phyloP scores from a whole-genome alignment of 2,888 invertebrate genomes.

The Melieria picta region DNA sequence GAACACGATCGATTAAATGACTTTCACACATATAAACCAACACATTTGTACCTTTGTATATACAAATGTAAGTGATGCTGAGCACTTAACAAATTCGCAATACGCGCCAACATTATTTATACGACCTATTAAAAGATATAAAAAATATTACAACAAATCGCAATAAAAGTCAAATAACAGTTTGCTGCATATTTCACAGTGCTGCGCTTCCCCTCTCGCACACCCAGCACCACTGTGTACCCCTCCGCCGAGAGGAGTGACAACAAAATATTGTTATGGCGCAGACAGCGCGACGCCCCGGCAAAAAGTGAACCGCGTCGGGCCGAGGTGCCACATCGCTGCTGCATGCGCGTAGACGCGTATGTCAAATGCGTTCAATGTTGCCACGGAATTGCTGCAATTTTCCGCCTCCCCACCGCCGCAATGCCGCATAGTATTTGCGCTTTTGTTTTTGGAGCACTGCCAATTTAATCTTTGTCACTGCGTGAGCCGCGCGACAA shows the following conservation, averaged over 20 bases:
- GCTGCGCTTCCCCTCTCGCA: slow-evolving; percentile 48
- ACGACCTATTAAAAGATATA: not conserved
- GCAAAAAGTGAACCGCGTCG: not conserved
- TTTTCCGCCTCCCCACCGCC: slow-evolving; percentile 1
- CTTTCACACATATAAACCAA: not conserved
- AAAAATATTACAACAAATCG: slow-evolving; percentile 1
- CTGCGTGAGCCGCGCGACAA: slow-evolving; percentile 53
- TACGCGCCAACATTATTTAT: not conserved
- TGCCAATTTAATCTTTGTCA: slow-evolving; percentile 62
- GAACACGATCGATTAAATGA: too few relatives aligned
- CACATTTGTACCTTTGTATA: too few relatives aligned
- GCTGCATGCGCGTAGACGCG: slow-evolving; percentile 37
- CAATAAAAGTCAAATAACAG: slow-evolving; percentile 1
- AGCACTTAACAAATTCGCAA: not conserved
- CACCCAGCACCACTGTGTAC: not conserved
- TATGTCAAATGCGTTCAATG: slow-evolving; percentile 57
- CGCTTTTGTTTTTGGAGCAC: slow-evolving; percentile 51
- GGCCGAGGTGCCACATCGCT: too few relatives aligned
- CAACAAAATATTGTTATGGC: slow-evolving; percentile 55
- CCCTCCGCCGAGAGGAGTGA: slow-evolving; percentile 51
- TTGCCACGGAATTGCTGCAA: slow-evolving; percentile 17
- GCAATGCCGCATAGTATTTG: not conserved
- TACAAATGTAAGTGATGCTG: not conserved
- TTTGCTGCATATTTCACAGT: slow-evolving; percentile 27
- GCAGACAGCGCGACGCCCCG: slow-evolving; percentile 55